Evolutionary conservation across 2,797 vertebrate species (phyloP).

Genomic region (Myoxocephalus aenaeus): DNA sequence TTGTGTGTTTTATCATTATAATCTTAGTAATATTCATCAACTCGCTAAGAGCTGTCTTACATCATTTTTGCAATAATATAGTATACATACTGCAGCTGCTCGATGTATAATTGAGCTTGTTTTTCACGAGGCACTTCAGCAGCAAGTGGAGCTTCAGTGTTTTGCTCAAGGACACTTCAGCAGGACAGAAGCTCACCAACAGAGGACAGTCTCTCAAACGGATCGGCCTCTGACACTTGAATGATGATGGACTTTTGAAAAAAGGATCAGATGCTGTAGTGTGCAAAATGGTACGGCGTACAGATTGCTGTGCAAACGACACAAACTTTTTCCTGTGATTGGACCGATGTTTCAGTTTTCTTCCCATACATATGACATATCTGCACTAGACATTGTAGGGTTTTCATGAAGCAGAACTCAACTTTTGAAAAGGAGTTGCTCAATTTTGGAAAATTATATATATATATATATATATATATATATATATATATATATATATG

Average conservation of each 20-base stretch:
- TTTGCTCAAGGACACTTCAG: conserved; percentile 40
- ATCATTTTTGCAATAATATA: conserved; percentile 38
- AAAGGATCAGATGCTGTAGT: background rate
- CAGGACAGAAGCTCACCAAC: background rate
- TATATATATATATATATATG: too few relatives aligned
- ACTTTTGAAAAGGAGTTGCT: background rate
- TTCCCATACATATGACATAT: background rate
- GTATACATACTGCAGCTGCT: conserved; percentile 11
- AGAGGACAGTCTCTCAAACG: conserved; percentile 1
- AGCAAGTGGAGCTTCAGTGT: conserved; percentile 12
- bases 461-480: too few relatives aligned
- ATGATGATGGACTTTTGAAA: background rate
- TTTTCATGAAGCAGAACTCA: background rate
- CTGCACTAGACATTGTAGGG: too few relatives aligned
- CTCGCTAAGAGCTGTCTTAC: conserved; percentile 52
- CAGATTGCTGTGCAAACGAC: background rate
- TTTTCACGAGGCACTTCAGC: conserved; percentile 17
- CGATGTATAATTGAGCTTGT: conserved; percentile 7
- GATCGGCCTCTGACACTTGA: background rate
- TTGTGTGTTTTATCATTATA: conserved; percentile 37
- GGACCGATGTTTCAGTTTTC: background rate
- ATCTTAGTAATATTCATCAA: conserved; percentile 34
- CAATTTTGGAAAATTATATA: background rate
- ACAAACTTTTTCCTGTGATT: too few relatives aligned
- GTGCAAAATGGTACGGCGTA: background rate